Evolutionary conservation across 2,888 invertebrate species (phyloP).

Genomic region (Leptopilina drosophilae): DNA sequence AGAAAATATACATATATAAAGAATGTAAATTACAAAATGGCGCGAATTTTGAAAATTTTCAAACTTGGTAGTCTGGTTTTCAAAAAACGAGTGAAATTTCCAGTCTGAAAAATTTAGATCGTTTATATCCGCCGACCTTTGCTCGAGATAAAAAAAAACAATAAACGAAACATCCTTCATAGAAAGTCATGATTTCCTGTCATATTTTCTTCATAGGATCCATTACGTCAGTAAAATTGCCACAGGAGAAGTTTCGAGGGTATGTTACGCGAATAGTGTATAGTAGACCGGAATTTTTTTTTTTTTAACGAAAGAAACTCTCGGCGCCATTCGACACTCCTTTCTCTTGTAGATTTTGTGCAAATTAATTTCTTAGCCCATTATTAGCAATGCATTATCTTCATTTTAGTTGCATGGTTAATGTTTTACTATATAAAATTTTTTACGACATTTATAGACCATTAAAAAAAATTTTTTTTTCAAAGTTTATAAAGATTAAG

Average conservation of each 20-base stretch:
- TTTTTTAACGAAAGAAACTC: conserved; percentile 3
- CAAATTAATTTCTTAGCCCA: conserved; percentile 32
- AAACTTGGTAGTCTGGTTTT: no score
- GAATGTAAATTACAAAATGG: no score
- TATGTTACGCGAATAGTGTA: conserved; percentile 16
- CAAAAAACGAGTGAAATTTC: no score
- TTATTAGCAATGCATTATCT: not conserved
- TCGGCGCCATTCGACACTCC: conserved; percentile 27
- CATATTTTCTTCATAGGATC: conserved; percentile 33
- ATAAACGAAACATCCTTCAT: conserved; percentile 36
- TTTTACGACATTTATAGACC: no score
- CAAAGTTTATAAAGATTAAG: no score
- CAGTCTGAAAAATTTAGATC: no score
- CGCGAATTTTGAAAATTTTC: no score
- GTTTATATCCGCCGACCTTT: not conserved
- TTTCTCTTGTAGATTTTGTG: conserved; percentile 24
- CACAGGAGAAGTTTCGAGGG: conserved; percentile 13
- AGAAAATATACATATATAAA: no score
- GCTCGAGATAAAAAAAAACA: conserved; percentile 26
- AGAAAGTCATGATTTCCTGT: conserved; percentile 38
- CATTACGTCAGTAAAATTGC: conserved; percentile 40
- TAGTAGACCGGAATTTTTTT: conserved; percentile 25
- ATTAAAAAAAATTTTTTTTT: no score
- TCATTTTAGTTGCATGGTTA: no score
- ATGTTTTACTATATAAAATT: no score